phyloP scores from a whole-genome alignment of 2,888 invertebrate genomes.

The Melanostoma mellinum region DNA sequence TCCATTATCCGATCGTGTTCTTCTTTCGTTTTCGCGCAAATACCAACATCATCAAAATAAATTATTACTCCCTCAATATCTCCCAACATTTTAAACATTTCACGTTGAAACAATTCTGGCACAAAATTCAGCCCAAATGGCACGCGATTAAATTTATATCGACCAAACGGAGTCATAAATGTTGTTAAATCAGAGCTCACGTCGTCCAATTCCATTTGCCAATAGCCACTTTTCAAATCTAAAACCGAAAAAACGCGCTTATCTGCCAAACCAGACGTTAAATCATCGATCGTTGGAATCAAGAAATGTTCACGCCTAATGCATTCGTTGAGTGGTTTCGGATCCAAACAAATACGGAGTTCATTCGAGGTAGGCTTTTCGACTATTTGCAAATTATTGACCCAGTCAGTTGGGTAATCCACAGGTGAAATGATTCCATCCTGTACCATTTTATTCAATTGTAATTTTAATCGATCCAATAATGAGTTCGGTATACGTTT shows the following conservation, averaged over 20 bases:
- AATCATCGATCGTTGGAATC: slow-evolving; percentile 75
- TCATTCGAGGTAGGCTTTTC: slow-evolving; percentile 70
- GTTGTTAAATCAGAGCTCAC: slow-evolving; percentile 70
- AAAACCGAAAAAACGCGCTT: slow-evolving; percentile 66
- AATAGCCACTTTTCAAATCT: slow-evolving; percentile 53
- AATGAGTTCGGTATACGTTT: no score
- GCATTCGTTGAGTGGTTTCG: slow-evolving; percentile 74
- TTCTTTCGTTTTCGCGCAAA: slow-evolving; percentile 55
- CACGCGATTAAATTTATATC: slow-evolving; percentile 68
- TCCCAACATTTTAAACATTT: slow-evolving; percentile 76
- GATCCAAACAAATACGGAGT: slow-evolving; percentile 72
- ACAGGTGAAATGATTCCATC: slow-evolving; percentile 70
- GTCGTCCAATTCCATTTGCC: slow-evolving; percentile 70
- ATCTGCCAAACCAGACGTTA: slow-evolving; percentile 41
- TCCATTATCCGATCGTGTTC: slow-evolving; percentile 54
- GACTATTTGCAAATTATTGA: slow-evolving; percentile 73
- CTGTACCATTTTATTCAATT: slow-evolving; percentile 50
- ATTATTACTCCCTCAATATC: slow-evolving; percentile 77
- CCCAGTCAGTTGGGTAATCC: slow-evolving; percentile 72
- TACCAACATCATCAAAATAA: slow-evolving; percentile 77
- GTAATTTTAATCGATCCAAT: slow-evolving; percentile 26
- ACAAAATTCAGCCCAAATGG: slow-evolving; percentile 75
- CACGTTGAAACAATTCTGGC: slow-evolving; percentile 77
- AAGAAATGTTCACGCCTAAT: slow-evolving; percentile 74
- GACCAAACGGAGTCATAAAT: slow-evolving; percentile 73